Base-by-base conservation (phyloP, 2,113 vertebrate species). In the Phylloscopus trochiloides region DNA sequence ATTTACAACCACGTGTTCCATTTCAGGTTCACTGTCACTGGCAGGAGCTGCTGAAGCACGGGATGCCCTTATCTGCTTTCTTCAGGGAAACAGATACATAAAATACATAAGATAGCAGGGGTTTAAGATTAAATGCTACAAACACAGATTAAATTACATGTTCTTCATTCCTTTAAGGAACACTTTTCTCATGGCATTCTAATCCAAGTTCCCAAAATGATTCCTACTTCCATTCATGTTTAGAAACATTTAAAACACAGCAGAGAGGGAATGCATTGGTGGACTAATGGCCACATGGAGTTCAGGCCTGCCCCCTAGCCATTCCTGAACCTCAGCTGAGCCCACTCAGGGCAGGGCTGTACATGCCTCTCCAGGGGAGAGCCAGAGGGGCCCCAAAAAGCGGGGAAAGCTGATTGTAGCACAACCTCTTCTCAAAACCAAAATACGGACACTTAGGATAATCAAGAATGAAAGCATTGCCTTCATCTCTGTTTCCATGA, bases 121-220 rank as follows among this genome's bases (percentile, higher is more conserved):
- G 48, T 94, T 92, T 65, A 92, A 92, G 80, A 91, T 96, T 74
- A 89, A 96, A 89, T 50, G 70, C 68, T 78, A 82, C 79, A 94
- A 94, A 95, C 43, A 94, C 29, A 67, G 94, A 94, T 91, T 81
- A 75, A 95, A 92, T 94, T 92, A 91, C 80, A 67, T 54, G 65
- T 7, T 57, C 70, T 78, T 95, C 68, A 87, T 81, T 92, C 48
- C 51, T 96, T 94, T 68, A 89, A 94, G 83, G 52, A 85, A 34
- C 36, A 59, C 65, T 65, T 78, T 31, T 31, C 87, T 92, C 61
- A 26, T 45, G 43, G 19, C 19, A 36, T 81, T 90, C 57, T 92
- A 32, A 78, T 96, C 63, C n/a, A 65, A 67, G 48, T 63, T 92
- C 72, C 61, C 40, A 78, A 89, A 96, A 67, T 75, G 5, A 80